A percentile compares a stretch with the other conserved stretches of the same genome.
Evolutionary conservation across 1,140 invertebrate genomes (phyloP).

Genomic region (Tachypleus tridentatus): DNA sequence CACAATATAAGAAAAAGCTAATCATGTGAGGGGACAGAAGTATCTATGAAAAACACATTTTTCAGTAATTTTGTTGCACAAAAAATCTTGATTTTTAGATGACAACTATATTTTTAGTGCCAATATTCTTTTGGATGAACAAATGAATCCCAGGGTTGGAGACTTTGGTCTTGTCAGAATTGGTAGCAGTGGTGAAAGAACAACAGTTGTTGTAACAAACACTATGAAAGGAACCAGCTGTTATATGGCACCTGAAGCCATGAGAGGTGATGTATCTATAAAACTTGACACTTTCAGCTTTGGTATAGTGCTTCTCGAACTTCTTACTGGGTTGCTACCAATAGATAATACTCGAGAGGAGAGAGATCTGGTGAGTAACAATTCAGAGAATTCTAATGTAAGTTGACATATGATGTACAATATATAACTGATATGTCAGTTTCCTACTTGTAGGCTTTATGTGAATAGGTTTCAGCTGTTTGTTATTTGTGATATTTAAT

Average conservation of each 20-base stretch:
- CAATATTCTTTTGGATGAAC: slow-evolving; percentile 81
- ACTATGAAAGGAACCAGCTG: slow-evolving; percentile 69
- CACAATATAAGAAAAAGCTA: too few relatives aligned
- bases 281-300: slow-evolving; percentile 91
- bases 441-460: too few relatives aligned
- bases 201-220: slow-evolving; percentile 15
- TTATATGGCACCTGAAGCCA: slow-evolving; percentile 82
- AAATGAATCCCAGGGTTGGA: slow-evolving; percentile 77
- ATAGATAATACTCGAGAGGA: slow-evolving; percentile 41
- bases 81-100: not conserved
- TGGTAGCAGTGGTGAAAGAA: slow-evolving; percentile 7
- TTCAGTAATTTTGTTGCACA: too few relatives aligned
- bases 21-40: too few relatives aligned
- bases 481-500: too few relatives aligned
- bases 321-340: slow-evolving; percentile 57
- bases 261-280: slow-evolving; percentile 54
- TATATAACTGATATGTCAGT: too few relatives aligned
- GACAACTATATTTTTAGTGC: slow-evolving; percentile 46
- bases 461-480: too few relatives aligned
- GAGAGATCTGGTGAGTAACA: slow-evolving; percentile 16
- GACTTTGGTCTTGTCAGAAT: slow-evolving; percentile 80
- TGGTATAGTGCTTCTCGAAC: slow-evolving; percentile 74
- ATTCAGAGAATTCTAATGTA: too few relatives aligned
- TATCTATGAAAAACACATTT: too few relatives aligned
- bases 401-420: too few relatives aligned